Conservation (phyloP, 2,797 vertebrate species). For the Eupleurogrammus muticus region DNA sequence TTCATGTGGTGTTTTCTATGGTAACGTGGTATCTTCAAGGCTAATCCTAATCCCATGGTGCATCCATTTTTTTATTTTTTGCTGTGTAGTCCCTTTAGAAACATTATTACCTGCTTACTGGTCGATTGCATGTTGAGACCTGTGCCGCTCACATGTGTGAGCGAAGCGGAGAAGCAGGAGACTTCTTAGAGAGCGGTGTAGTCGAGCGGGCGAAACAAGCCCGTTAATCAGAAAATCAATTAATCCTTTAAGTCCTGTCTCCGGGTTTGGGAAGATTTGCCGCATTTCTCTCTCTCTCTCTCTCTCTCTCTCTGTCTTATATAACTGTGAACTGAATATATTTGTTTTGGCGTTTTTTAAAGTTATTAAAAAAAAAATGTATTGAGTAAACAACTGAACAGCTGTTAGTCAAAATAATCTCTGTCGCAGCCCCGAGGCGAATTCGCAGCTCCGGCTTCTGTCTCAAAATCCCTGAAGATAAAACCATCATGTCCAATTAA, state of each 20-base stretch:
- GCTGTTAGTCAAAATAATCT: neutral
- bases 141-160: neutral
- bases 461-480: neutral
- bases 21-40: constrained; percentile 3
- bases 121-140: neutral
- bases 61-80: constrained; percentile 28
- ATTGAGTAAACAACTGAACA: neutral
- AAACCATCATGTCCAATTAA: constrained; percentile 6
- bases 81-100: neutral
- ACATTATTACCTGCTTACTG: constrained; percentile 1
- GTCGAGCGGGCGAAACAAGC: neutral
- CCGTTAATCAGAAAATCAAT: neutral
- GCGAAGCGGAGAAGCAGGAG: neutral
- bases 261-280: neutral
- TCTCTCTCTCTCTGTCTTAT: constrained; percentile 24
- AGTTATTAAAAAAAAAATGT: constrained; percentile 5
- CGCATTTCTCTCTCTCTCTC: neutral
- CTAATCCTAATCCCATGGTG: constrained; percentile 4
- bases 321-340: neutral
- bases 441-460: neutral
- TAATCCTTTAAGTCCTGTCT: neutral
- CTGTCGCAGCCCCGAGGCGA: neutral
- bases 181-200: neutral
- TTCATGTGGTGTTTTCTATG: neutral
- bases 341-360: constrained; percentile 16